A percentile compares a stretch with the other conserved stretches of the same genome.
Evolutionary conservation across 2,888 invertebrate species (phyloP).

Genomic region (Campaea margaritaria): DNA sequence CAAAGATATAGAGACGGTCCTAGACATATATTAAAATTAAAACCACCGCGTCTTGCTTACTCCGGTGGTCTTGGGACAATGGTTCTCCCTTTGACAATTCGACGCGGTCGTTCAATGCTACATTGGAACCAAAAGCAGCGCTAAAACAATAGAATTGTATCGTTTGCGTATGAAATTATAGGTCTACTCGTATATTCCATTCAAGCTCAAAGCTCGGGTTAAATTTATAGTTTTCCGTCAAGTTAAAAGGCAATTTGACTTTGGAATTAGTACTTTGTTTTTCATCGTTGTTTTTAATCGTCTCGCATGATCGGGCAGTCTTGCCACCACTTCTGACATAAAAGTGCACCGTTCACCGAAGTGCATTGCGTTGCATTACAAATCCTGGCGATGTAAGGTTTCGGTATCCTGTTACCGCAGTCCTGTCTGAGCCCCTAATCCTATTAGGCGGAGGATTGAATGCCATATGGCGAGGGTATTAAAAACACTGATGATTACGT

Average conservation of each 20-base stretch:
- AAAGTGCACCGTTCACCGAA: constrained; percentile 6
- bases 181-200: background rate
- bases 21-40: background rate
- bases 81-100: constrained; percentile 13
- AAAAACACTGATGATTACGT: background rate
- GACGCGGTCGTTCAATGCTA: constrained; percentile 12
- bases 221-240: constrained; percentile 13
- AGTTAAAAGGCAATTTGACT: background rate
- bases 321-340: background rate
- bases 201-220: constrained; percentile 4
- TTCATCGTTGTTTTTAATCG: too few relatives aligned
- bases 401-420: constrained; percentile 35
- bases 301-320: too few relatives aligned
- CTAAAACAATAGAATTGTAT: constrained; percentile 26
- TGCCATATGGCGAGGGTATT: constrained; percentile 10
- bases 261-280: too few relatives aligned
- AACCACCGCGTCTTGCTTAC: constrained; percentile 4
- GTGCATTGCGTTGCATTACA: constrained; percentile 31
- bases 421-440: constrained; percentile 37
- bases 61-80: constrained; percentile 17
- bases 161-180: constrained; percentile 13
- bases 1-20: too few relatives aligned
- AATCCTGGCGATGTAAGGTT: constrained; percentile 31
- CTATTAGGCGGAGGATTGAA: constrained; percentile 25
- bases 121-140: background rate